Evolutionary conservation across 2,888 invertebrate species (phyloP).

Genomic region (Protula sp.): DNA sequence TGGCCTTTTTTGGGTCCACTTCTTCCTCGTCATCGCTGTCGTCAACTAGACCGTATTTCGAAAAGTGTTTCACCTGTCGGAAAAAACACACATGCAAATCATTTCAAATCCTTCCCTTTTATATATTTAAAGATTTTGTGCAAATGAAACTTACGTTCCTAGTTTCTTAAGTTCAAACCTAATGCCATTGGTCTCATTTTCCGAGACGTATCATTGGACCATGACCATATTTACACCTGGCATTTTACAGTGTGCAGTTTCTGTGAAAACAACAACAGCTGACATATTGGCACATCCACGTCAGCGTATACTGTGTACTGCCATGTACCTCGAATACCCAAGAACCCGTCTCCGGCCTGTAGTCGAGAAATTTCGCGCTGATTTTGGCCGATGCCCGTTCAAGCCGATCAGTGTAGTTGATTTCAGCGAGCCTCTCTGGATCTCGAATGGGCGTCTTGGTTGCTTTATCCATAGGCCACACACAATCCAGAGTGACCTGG

Average conservation of each 20-base stretch:
- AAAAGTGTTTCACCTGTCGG: conserved; percentile 79
- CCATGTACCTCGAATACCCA: conserved; percentile 83
- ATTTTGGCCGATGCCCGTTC: conserved; percentile 79
- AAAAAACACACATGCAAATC: background rate
- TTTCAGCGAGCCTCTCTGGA: conserved; percentile 66
- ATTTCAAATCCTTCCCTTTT: background rate
- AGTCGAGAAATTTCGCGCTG: conserved; percentile 87
- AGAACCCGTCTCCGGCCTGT: conserved; percentile 88
- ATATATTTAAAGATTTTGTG: no score
- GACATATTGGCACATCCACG: no score
- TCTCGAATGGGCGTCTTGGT: conserved; percentile 71
- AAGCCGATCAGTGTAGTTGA: conserved; percentile 81
- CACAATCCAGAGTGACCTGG: conserved; percentile 80
- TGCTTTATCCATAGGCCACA: conserved; percentile 80
- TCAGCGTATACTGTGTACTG: no score
- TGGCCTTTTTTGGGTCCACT: conserved; percentile 10
- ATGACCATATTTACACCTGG: no score
- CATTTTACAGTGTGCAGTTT: no score
- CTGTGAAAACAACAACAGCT: no score
- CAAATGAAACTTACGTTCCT: no score
- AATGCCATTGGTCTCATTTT: no score
- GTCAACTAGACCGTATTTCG: conserved; percentile 88
- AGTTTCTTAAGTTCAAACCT: no score
- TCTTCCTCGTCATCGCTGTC: conserved; percentile 64
- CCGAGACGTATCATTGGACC: no score